Evolutionary conservation across 2,113 vertebrate genomes (phyloP), one percentile per base, ranked within the genome.

Genomic region (Sus scrofa): DNA sequence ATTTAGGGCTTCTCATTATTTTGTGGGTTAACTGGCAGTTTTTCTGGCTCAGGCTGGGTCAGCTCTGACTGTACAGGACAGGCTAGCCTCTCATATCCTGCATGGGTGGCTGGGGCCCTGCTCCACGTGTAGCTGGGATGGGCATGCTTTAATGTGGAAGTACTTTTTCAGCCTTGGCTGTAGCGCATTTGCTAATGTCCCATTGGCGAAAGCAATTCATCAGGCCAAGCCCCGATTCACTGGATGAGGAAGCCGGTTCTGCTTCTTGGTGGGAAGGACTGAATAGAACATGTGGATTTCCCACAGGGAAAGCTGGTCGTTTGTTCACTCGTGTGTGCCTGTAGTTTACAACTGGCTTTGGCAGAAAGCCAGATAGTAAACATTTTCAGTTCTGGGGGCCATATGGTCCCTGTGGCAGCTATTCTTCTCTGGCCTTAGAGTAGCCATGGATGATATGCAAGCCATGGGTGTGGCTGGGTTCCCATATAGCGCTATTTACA

Each of bases 71-170:
- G 39, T 9, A 1, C 12, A 44, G 34, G 22, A 14, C 62, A 65
- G 1, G 26, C 4, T 0, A 30, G 52, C 73, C 65, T 60, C n/a
- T 88, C 58, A 1, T 0, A 7, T 34, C 37, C 22, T 14, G 10
- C 37, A 18, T 44, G 32, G 60, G 60, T 26, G 39, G 79, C 34
- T 20, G 7, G 67, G 54, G 26, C 2, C 50, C 37, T 24, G 58
- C 22, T 84, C 32, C 14, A 13, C 5, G 65, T 27, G 68, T 4
- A 62, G 30, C 22, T 32, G 56, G 68, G 73, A 81, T 50, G 39
- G 0, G 15, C 18, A 6, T 52, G 16, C 11, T 37, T 22, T 32
- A 24, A 0, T 2, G 8, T 52, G 18, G 15, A n/a, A 10, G 58
- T 19, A 8, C 37, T 92, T n/a, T 32, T 89, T 20, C 26, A 54